phyloP scores from a whole-genome alignment of 2,888 invertebrate genomes.

The Drosophila hawaiiensis region DNA sequence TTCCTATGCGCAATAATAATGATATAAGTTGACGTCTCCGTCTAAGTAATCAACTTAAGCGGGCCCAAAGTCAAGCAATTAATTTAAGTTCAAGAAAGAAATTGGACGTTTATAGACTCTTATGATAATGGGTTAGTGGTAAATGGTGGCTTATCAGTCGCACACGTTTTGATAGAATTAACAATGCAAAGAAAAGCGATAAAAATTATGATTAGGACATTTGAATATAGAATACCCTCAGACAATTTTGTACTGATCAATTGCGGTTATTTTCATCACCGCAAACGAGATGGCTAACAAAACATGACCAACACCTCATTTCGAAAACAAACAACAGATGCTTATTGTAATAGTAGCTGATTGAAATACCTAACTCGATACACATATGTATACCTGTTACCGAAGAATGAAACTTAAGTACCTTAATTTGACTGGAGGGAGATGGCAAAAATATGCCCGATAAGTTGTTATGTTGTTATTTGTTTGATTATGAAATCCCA shows the following conservation, averaged over 20 bases:
- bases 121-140: constrained; percentile 7
- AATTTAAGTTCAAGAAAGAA: constrained; percentile 13
- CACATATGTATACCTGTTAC: too few relatives aligned
- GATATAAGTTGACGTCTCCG: constrained; percentile 4
- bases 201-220: background rate
- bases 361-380: background rate
- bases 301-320: background rate
- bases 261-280: background rate
- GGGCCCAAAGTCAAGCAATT: constrained; percentile 14
- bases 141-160: constrained; percentile 6
- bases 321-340: background rate
- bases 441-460: background rate
- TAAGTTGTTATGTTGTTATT: background rate
- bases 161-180: background rate
- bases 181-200: background rate
- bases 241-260: background rate
- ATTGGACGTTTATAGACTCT: background rate
- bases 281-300: background rate
- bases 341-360: background rate
- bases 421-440: background rate
- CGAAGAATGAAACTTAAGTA: background rate
- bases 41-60: constrained; percentile 5
- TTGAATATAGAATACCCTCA: background rate
- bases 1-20: constrained; percentile 1
- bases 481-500: background rate